phyloP scores from a whole-genome alignment of 2,888 invertebrate genomes.

The Glomeris marginata region DNA sequence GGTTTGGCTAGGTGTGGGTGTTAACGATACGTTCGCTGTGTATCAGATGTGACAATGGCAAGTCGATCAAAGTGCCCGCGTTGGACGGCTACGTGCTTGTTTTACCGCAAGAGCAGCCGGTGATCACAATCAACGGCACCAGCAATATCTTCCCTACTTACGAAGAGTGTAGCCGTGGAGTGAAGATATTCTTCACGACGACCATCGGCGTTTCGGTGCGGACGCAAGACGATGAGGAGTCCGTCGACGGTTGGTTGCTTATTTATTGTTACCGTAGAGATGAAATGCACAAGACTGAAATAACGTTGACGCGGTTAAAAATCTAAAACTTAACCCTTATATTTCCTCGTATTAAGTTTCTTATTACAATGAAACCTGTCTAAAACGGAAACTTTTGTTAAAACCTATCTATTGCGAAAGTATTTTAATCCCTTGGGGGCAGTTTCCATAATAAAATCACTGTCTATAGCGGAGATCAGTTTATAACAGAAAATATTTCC shows the following conservation, averaged over 20 bases:
- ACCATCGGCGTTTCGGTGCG: slow-evolving; percentile 38
- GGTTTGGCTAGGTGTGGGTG: not conserved
- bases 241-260: not conserved
- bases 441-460: no score
- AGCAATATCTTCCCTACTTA: slow-evolving; percentile 70
- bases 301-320: no score
- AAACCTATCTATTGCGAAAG: no score
- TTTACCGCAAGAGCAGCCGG: slow-evolving; percentile 66
- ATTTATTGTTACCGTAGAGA: no score
- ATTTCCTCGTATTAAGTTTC: no score
- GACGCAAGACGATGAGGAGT: slow-evolving; percentile 19
- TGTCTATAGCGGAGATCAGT: no score
- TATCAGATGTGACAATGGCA: slow-evolving; percentile 55
- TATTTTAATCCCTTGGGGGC: no score
- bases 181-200: slow-evolving; percentile 74
- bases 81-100: slow-evolving; percentile 78
- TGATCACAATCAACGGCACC: slow-evolving; percentile 65
- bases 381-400: no score
- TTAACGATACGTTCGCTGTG: no score
- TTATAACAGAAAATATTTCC: no score
- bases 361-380: no score
- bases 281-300: slow-evolving; percentile 7
- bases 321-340: no score
- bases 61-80: slow-evolving; percentile 53
- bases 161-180: slow-evolving; percentile 69